These are phyloP conservation scores for Stenoptilia bipunctidactyla DNA, from an alignment of 2,888 invertebrate species.

Conservation along the genomic window DNA sequence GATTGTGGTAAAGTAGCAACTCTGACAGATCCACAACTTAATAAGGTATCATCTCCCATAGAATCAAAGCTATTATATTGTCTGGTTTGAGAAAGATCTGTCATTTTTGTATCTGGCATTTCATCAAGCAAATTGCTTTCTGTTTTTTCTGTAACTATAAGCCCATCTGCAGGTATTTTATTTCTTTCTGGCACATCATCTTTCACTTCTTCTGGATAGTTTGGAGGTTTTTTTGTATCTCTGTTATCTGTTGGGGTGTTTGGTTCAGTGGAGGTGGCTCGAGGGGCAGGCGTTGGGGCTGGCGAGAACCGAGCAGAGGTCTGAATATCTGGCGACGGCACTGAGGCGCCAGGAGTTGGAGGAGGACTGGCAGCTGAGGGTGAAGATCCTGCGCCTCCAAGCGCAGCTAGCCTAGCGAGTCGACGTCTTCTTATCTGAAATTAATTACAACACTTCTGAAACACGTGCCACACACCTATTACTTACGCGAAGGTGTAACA, in stretches of 20 bases:
- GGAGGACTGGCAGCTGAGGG: slow-evolving; percentile 61
- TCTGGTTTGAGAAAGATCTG: slow-evolving; percentile 60
- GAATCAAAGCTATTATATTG: slow-evolving; percentile 64
- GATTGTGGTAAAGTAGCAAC: slow-evolving; percentile 49
- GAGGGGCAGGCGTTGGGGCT: slow-evolving; percentile 23
- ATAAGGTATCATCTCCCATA: slow-evolving; percentile 56
- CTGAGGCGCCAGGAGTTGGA: slow-evolving; percentile 53
- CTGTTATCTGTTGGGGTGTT: slow-evolving; percentile 34
- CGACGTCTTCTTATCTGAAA: slow-evolving; percentile 82
- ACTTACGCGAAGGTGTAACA: slow-evolving; percentile 35
- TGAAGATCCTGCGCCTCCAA: slow-evolving; percentile 63
- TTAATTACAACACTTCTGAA: slow-evolving; percentile 25
- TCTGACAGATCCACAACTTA: slow-evolving; percentile 58
- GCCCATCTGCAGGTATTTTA: slow-evolving; percentile 53
- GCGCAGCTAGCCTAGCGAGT: slow-evolving; percentile 78
- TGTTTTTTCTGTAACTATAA: slow-evolving; percentile 63
- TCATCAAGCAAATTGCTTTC: slow-evolving; percentile 60
- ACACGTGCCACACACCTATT: slow-evolving; percentile 35
- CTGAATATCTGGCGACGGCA: slow-evolving; percentile 33
- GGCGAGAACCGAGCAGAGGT: slow-evolving; percentile 32
- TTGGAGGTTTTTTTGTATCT: slow-evolving; percentile 48
- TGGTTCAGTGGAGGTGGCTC: slow-evolving; percentile 37
- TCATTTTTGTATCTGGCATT: slow-evolving; percentile 67
- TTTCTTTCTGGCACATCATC: slow-evolving; percentile 42
- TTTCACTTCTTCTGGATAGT: slow-evolving; percentile 45